Conservation (phyloP, 2,888 invertebrate genomes). For the Campopleginae sp. region DNA sequence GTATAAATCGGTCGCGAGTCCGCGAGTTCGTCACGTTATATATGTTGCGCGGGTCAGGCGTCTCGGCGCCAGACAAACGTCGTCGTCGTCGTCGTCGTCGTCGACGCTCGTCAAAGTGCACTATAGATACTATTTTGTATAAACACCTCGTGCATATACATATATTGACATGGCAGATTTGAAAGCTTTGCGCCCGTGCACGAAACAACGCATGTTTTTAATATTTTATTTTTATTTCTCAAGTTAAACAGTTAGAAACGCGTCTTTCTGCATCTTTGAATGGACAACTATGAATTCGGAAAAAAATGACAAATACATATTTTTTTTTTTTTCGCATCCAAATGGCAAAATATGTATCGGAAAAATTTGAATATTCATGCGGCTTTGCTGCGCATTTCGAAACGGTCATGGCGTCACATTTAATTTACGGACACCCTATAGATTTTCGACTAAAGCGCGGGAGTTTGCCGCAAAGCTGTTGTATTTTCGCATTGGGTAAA, state of each 20-base stretch:
- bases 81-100: constrained; percentile 49
- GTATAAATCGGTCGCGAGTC: constrained; percentile 65
- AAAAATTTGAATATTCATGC: not conserved
- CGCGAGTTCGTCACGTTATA: constrained; percentile 73
- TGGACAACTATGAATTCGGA: not conserved
- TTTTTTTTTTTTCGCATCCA: not conserved
- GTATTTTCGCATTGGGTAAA: constrained; percentile 25
- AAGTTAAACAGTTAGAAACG: not conserved
- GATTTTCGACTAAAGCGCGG: constrained; percentile 35
- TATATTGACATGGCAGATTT: not conserved
- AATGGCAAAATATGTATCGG: too few relatives aligned
- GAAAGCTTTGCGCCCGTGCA: not conserved
- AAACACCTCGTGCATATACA: constrained; percentile 1
- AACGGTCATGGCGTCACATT: not conserved
- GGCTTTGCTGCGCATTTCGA: not conserved
- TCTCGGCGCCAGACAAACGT: constrained; percentile 76
- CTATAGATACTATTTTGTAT: constrained; percentile 8
- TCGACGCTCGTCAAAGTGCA: constrained; percentile 33
- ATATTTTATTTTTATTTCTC: not conserved
- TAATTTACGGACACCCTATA: not conserved
- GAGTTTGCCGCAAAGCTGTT: constrained; percentile 43
- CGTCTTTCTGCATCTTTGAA: not conserved
- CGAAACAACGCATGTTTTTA: not conserved
- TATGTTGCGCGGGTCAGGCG: constrained; percentile 77
- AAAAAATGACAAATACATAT: not conserved